Percentiles rank a stretch among this genome's conserved stretches.
These are phyloP conservation scores for Aradophagus sp. DNA, from an alignment of 1,140 invertebrate species.

Conservation along the genomic window DNA sequence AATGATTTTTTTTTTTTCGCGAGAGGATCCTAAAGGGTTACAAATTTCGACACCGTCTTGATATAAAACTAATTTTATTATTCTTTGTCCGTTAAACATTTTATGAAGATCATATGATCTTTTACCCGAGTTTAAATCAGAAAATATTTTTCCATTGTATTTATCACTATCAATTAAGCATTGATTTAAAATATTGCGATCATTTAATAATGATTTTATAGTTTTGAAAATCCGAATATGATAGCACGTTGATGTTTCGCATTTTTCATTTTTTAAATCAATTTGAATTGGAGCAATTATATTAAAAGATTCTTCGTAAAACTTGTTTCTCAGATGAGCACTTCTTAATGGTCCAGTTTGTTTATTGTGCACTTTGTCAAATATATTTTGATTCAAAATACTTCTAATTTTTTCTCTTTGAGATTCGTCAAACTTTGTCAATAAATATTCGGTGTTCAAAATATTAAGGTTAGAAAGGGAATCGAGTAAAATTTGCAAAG, in stretches of 20 bases:
- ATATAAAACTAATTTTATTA: conserved; percentile 30
- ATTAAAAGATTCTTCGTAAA: conserved; percentile 28
- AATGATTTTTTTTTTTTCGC: conserved; percentile 27
- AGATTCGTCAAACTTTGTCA: conserved; percentile 22
- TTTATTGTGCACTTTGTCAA: conserved; percentile 33
- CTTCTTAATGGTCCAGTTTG: conserved; percentile 22
- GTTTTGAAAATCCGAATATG: conserved; percentile 50
- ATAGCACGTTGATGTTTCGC: conserved; percentile 14
- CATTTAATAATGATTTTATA: conserved; percentile 19
- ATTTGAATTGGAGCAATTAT: conserved; percentile 6
- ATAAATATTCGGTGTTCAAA: conserved; percentile 36
- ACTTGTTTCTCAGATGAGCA: conserved; percentile 11
- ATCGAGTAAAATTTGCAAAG: conserved; percentile 25
- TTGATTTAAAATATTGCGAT: conserved; percentile 29
- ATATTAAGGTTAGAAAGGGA: conserved; percentile 11
- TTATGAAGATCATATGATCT: conserved; percentile 15
- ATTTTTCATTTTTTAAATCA: conserved; percentile 17
- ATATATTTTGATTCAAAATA: conserved; percentile 40
- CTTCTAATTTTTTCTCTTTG: conserved; percentile 10
- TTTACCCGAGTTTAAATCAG: conserved; percentile 33
- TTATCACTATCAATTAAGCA: conserved; percentile 17
- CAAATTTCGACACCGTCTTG: conserved; percentile 47
- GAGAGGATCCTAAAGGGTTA: conserved; percentile 39
- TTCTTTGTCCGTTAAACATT: conserved; percentile 22
- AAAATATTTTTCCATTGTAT: conserved; percentile 30